Evolutionary conservation across 2,888 invertebrate genomes (phyloP), one percentile per base, ranked within the genome.

Genomic region (Timema podura): DNA sequence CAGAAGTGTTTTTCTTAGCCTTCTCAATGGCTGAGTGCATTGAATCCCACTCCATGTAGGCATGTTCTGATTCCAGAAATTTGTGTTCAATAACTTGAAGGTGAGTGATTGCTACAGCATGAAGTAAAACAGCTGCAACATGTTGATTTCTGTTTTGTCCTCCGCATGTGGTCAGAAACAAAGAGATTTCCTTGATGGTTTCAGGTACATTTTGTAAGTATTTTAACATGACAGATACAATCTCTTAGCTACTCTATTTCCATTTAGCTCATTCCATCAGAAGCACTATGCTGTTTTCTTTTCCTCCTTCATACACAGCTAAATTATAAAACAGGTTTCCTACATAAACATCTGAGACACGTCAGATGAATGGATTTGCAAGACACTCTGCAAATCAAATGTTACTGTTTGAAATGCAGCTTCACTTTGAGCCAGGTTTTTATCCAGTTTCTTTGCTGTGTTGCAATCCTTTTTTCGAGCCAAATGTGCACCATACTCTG

Each of bases 251-350:
- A 76, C 77, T 71, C 75, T 76, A 72, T 77, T 76, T 54, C 78
- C 77, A 73, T 78, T 75, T 65, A 77, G 30, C 75, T 78, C 77
- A 45, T 72, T 75, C 77, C 78, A 78, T 54, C 68, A 65, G 67
- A 73, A 76, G 67, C 77, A 79, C 73, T 73, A 75, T 46, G 76
- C 76, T 59, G 76, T 73, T 72, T 77, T 76, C 67, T 76, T 75
- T 45, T 71, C 73, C 74, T 45, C 74, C 74, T 74, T 78, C 77
- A 72, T 78, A 79, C 70, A 79, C 73, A 57, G 76, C 77, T n/a
- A 78, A 76, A 74, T 78, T 79, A 72, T 76, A 76, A 70, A 73
- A 74, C 64, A 77, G 64, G 74, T 79, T 79, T 72, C 77, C 67
- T 67, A 74, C 74, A 69, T 77, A 78, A 73, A 79, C 73, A 78